Evolutionary conservation across 2,113 vertebrate genomes (phyloP).

Genomic region (Psammodynastes pulverulentus): DNA sequence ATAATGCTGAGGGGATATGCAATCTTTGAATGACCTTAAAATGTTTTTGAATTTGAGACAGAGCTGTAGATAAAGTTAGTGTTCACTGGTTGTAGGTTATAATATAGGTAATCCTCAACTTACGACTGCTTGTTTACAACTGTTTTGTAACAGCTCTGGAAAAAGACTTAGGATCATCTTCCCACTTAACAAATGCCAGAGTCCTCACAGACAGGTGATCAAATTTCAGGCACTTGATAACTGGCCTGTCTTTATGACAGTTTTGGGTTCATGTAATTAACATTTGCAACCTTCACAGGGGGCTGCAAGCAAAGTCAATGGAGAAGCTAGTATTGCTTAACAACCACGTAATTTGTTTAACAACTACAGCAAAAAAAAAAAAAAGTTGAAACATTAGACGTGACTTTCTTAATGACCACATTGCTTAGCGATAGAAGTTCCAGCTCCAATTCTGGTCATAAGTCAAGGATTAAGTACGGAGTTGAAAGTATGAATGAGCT

Average conservation of each 20-base stretch:
- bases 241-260: background rate
- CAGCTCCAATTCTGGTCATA: background rate
- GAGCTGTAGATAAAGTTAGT: background rate
- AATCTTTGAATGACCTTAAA: background rate
- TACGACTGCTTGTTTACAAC: background rate
- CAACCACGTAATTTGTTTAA: background rate
- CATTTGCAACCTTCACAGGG: background rate
- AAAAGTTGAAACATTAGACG: background rate
- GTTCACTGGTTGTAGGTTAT: background rate
- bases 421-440: background rate
- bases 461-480: background rate
- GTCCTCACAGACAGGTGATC: background rate
- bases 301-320: background rate
- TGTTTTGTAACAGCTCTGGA: background rate
- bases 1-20: background rate
- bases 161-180: background rate
- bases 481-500: background rate
- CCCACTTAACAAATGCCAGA: background rate
- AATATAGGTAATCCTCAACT: background rate
- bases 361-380: background rate
- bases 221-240: background rate
- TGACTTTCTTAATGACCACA: background rate
- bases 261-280: background rate
- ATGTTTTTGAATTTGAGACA: background rate
- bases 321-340: background rate